Percentiles rank a stretch among this genome's conserved stretches.
Evolutionary conservation across 1,140 invertebrate species (phyloP).

Genomic region (Xylocopa sonorina): DNA sequence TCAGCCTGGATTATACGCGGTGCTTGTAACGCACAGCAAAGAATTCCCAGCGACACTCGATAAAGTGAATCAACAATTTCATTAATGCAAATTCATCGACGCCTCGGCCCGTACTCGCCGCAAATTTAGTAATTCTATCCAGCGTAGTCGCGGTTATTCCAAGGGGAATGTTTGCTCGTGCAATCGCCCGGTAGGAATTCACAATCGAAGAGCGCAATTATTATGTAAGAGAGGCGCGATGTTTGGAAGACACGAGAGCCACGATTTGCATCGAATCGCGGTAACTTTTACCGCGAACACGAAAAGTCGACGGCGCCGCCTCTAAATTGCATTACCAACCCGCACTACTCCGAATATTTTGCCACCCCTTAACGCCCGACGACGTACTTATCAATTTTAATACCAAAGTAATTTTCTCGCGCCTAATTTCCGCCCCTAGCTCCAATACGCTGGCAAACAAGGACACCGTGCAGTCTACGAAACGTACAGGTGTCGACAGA

Average conservation of each 20-base stretch:
- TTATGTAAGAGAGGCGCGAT: constrained; percentile 51
- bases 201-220: constrained; percentile 36
- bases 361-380: not conserved
- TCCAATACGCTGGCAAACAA: not conserved
- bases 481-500: too few species aligned
- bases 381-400: constrained; percentile 28
- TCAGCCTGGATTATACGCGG: not conserved
- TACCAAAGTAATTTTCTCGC: constrained; percentile 1
- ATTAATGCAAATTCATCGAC: constrained; percentile 53
- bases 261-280: constrained; percentile 50
- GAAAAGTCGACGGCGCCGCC: not conserved
- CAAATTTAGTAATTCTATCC: constrained; percentile 39
- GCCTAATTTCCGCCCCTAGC: not conserved
- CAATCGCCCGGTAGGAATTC: constrained; percentile 32
- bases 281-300: constrained; percentile 18
- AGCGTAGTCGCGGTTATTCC: constrained; percentile 40
- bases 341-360: constrained; percentile 12
- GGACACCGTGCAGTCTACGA: too few species aligned
- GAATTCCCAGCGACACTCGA: constrained; percentile 41
- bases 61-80: constrained; percentile 61
- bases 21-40: too few species aligned
- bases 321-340: constrained; percentile 28
- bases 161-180: constrained; percentile 34
- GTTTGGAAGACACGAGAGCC: constrained; percentile 37
- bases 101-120: not conserved